Conservation (phyloP, 2,113 vertebrate species). For the Albula glossodonta region DNA sequence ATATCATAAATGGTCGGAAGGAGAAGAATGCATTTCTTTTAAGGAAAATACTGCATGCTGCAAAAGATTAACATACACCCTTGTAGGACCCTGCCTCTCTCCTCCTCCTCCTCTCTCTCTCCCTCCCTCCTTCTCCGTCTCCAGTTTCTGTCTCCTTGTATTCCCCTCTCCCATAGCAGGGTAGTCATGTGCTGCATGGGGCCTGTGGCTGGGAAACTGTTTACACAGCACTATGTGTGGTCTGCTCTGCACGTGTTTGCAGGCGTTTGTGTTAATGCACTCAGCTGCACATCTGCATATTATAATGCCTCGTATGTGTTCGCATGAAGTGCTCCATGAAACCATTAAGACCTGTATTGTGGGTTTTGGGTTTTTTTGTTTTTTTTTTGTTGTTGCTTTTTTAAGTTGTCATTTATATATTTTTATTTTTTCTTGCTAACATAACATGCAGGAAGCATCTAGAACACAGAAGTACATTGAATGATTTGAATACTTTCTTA, state of each 20-base stretch:
- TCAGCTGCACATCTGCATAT: too few species aligned
- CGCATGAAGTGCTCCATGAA: too few species aligned
- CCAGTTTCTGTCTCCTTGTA: neutral
- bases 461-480: too few species aligned
- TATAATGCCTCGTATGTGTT: too few species aligned
- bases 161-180: neutral
- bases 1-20: neutral
- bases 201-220: neutral
- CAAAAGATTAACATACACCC: neutral
- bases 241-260: neutral
- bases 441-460: too few species aligned
- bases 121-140: neutral
- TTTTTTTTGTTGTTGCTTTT: too few species aligned
- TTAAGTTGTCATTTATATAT: too few species aligned
- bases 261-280: too few species aligned
- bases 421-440: too few species aligned
- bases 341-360: too few species aligned
- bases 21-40: neutral
- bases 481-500: too few species aligned
- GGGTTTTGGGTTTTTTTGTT: too few species aligned
- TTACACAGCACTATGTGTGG: neutral
- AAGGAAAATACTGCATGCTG: neutral
- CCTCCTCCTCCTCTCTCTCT: neutral
- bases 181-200: neutral
- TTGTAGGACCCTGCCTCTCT: neutral